A percentile compares a stretch with the other conserved stretches of the same genome.
Evolutionary conservation across 2,888 invertebrate genomes (phyloP).

Genomic region (Leptopilina syphax): DNA sequence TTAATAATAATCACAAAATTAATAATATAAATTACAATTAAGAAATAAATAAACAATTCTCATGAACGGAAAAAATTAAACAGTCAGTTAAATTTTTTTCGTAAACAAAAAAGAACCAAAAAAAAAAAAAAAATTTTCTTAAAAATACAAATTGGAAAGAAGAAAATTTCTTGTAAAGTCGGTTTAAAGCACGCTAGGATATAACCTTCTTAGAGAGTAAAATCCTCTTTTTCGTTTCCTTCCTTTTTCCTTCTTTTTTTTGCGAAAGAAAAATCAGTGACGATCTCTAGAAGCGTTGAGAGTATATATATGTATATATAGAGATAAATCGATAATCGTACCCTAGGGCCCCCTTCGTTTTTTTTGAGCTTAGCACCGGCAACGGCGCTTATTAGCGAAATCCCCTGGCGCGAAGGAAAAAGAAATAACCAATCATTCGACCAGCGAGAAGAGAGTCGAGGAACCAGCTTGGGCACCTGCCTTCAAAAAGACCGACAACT

Average conservation of each 20-base stretch:
- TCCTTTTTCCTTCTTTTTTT: background rate
- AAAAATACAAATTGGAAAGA: background rate
- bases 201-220: constrained; percentile 17
- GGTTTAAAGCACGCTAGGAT: background rate
- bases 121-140: background rate
- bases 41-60: no score
- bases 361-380: constrained; percentile 44
- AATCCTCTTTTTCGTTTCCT: background rate
- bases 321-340: constrained; percentile 51
- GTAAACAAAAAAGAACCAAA: background rate
- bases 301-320: constrained; percentile 12
- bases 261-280: constrained; percentile 31
- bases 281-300: constrained; percentile 36
- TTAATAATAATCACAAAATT: no score
- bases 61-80: no score
- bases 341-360: constrained; percentile 29
- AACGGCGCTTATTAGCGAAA: constrained; percentile 54
- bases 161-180: background rate
- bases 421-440: constrained; percentile 47
- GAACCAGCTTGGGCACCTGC: constrained; percentile 47
- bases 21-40: no score
- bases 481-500: constrained; percentile 48
- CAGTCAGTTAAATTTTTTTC: background rate
- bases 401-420: constrained; percentile 49
- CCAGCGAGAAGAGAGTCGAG: constrained; percentile 21